Conservation (phyloP, 1,140 invertebrate genomes). For the Formica selysi region DNA sequence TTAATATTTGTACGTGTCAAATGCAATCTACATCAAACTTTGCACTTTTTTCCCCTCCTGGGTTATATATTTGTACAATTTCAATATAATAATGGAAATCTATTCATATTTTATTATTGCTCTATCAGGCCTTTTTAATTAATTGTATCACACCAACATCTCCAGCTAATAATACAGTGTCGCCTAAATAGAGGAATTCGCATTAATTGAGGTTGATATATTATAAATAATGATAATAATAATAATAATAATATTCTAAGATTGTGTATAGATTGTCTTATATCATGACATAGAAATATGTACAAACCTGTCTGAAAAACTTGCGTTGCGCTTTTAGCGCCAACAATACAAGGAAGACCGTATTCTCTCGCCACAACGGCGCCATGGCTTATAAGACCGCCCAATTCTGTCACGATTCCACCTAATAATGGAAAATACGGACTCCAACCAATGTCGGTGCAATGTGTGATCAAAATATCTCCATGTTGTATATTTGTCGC, state of each 20-base stretch:
- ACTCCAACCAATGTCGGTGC: slow-evolving; percentile 95
- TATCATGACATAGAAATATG: slow-evolving; percentile 17
- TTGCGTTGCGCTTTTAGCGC: slow-evolving; percentile 89
- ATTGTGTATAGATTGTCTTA: neutral
- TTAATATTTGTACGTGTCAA: too few species aligned
- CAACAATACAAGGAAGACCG: slow-evolving; percentile 94
- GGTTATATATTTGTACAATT: neutral
- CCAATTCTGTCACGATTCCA: slow-evolving; percentile 94
- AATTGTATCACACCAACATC: slow-evolving; percentile 63
- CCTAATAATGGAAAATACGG: slow-evolving; percentile 94
- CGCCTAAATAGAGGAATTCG: slow-evolving; percentile 59
- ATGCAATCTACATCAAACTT: too few species aligned
- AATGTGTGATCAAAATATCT: slow-evolving; percentile 92
- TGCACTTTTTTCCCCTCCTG: too few species aligned
- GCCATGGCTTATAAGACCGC: slow-evolving; percentile 94
- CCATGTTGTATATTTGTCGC: slow-evolving; percentile 86
- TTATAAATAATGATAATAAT: too few species aligned
- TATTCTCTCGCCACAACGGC: slow-evolving; percentile 96
- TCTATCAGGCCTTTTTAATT: slow-evolving; percentile 33
- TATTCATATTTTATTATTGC: neutral
- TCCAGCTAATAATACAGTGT: slow-evolving; percentile 68
- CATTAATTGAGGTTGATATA: neutral
- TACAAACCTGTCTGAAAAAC: slow-evolving; percentile 89
- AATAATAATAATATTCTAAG: neutral
- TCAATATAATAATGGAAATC: neutral